Conservation (phyloP, 2,888 invertebrate genomes). For the Ectemnius lituratus region DNA sequence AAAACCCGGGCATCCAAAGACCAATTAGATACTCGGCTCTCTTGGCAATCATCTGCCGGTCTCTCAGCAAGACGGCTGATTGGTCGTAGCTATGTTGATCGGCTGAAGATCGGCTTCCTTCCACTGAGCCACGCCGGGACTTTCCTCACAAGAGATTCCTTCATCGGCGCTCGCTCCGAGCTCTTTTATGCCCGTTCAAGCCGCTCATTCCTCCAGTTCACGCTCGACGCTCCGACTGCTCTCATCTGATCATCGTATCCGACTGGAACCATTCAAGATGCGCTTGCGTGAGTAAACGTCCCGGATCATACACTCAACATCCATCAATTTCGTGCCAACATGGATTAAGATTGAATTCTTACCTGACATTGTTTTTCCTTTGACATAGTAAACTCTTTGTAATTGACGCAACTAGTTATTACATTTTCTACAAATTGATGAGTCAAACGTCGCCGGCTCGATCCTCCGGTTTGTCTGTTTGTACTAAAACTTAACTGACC, state of each 20-base stretch:
- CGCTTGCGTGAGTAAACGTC: conserved; percentile 42
- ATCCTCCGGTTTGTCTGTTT: too few species aligned
- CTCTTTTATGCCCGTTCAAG: conserved; percentile 36
- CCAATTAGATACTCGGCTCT: conserved; percentile 19
- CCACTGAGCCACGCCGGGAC: conserved; percentile 11
- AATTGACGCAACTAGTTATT: too few species aligned
- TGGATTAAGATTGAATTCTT: background rate
- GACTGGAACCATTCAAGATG: conserved; percentile 30
- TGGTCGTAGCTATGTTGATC: conserved; percentile 26
- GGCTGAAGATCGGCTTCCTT: too few species aligned
- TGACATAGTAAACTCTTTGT: too few species aligned
- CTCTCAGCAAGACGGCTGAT: conserved; percentile 15
- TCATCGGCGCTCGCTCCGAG: background rate
- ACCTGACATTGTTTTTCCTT: too few species aligned
- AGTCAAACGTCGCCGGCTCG: too few species aligned
- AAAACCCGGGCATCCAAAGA: background rate
- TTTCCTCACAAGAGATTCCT: conserved; percentile 20
- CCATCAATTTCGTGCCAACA: background rate
- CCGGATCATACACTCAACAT: background rate
- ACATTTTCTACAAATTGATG: too few species aligned
- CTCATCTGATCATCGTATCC: background rate
- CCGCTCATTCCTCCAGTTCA: conserved; percentile 33
- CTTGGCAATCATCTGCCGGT: background rate
- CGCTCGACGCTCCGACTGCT: conserved; percentile 29
- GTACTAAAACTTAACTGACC: too few species aligned